Base-by-base conservation (phyloP, 2,797 vertebrate species). In the Melanotaenia trifasciata region DNA sequence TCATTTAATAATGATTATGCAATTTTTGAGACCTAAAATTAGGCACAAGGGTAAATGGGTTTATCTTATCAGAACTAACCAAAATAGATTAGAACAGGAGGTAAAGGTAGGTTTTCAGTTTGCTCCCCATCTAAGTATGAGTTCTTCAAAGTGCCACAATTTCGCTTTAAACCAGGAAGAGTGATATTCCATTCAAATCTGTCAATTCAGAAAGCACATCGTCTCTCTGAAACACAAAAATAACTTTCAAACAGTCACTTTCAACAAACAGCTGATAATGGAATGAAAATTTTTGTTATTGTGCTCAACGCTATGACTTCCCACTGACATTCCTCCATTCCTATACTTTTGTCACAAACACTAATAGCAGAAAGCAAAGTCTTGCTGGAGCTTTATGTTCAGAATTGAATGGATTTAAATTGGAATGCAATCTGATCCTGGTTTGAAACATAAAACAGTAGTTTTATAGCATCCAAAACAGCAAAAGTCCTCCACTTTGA, bases 91-190 rank as follows among this genome's bases (percentile, higher is more conserved):
- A 26, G 67, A 59, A 36, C 54, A 33, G 20, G 0, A 32, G 20
- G 8, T 28, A 50, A 67, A 35, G 24, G n/a, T 57, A 20, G 51
- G 35, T 77, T 85, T 67, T 71, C 2, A 61, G 73, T 81, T 87
- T 62, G 68, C 60, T 24, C 32, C 76, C 72, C 53, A 43, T 70
- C 45, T 51, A n/a, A 54, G 22, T 36, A 28, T 0, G 3, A 61
- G 7, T 60, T 72, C 67, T 18, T 67, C 56, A 74, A 67, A 75
- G 53, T 67, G 18, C 40, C 22, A 5, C 4, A 10, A 50, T 32
- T 58, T 20, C 38, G 38, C 13, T 18, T 69, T 5, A 14, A 82
- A 68, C 69, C 73, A 72, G 65, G 53, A 35, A 58, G 58, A 76
- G 12, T 58, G 16, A 20, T 45, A 57, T 58, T 74, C 64, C 32